A percentile compares a stretch with the other conserved stretches of the same genome.
phyloP scores from a whole-genome alignment of 2,797 vertebrate species.

The Chiloscyllium punctatum region DNA sequence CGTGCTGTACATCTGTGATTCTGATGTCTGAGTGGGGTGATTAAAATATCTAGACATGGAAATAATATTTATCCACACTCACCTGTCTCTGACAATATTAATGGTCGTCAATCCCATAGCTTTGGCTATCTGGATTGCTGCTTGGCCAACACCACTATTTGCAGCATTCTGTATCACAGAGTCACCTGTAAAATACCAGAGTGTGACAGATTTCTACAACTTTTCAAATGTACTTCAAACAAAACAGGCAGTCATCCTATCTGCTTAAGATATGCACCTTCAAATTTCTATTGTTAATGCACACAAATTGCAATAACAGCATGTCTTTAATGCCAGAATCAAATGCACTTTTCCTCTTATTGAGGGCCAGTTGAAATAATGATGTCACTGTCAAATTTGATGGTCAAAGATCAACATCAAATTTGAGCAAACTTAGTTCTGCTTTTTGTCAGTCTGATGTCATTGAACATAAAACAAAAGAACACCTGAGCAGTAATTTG shows the following conservation, averaged over 20 bases:
- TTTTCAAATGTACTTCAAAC: background rate
- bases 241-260: background rate
- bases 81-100: conserved; percentile 89
- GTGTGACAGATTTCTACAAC: background rate
- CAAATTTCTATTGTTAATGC: background rate
- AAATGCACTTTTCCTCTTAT: background rate
- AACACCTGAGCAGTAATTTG: background rate
- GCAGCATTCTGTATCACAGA: conserved; percentile 88
- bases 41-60: background rate
- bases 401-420: background rate
- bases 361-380: background rate
- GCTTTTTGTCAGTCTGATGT: background rate
- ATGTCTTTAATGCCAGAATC: background rate
- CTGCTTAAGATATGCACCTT: background rate
- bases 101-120: conserved; percentile 77
- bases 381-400: background rate
- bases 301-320: background rate
- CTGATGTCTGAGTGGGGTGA: too few species aligned
- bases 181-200: conserved; percentile 64
- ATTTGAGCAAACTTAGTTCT: background rate
- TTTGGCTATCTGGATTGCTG: conserved; percentile 88
- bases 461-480: background rate
- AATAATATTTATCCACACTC: conserved; percentile 32
- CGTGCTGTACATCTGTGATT: too few species aligned
- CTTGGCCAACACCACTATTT: conserved; percentile 93